phyloP scores from a whole-genome alignment of 2,888 invertebrate species.

The Bugulina stolonifera region DNA sequence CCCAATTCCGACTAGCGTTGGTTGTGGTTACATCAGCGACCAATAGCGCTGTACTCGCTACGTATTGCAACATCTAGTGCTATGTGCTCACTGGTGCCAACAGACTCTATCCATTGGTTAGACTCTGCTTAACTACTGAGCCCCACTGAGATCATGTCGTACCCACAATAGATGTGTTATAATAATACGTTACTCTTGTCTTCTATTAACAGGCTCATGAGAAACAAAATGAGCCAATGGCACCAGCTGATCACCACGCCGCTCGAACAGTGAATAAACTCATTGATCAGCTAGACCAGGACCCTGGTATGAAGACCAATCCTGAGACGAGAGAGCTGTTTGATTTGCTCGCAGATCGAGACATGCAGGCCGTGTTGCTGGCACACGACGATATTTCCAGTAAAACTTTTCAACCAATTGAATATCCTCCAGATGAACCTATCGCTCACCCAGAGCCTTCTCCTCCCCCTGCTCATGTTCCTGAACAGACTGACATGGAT shows the following conservation, averaged over 20 bases:
- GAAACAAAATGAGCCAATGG: background rate
- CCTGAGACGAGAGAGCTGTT: slow-evolving; percentile 7
- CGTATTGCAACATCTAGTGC: no score
- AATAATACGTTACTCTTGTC: no score
- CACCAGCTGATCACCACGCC: slow-evolving; percentile 8
- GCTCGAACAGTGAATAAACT: background rate
- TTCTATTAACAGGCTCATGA: slow-evolving; percentile 14
- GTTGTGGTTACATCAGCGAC: no score
- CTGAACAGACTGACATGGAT: background rate
- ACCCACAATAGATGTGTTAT: no score
- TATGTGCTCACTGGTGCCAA: no score
- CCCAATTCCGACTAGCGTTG: no score
- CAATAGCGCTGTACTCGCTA: no score
- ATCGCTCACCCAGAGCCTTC: background rate
- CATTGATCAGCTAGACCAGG: slow-evolving; percentile 1
- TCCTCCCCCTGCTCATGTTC: background rate
- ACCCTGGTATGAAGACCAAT: slow-evolving; percentile 6
- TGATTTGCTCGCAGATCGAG: slow-evolving; percentile 1
- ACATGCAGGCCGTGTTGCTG: slow-evolving; percentile 11
- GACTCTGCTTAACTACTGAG: no score
- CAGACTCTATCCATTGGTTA: no score
- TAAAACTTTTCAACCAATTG: background rate
- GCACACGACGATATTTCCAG: slow-evolving; percentile 17
- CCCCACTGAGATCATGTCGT: no score
- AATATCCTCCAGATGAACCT: background rate